Percentiles rank a stretch among this genome's conserved stretches.
Evolutionary conservation across 2,113 vertebrate genomes (phyloP).

Genomic region (Entomyzon cyanotis): DNA sequence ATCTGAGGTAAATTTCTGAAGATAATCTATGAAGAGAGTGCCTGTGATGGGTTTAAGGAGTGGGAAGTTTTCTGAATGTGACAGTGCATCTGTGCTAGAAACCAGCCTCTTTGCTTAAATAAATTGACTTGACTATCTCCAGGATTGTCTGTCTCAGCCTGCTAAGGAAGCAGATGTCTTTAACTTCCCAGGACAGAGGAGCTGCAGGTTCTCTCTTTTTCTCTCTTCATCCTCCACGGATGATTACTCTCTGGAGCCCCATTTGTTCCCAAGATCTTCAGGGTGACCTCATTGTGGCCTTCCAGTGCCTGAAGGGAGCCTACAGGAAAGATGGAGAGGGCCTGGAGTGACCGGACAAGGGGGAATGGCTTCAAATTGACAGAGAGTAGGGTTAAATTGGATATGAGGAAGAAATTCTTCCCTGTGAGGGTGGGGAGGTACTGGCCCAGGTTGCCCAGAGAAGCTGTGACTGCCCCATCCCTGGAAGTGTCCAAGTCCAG

Average conservation of each 20-base stretch:
- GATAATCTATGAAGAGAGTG: not conserved
- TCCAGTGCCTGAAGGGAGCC: not conserved
- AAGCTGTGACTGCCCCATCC: not conserved
- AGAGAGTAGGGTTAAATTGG: not conserved
- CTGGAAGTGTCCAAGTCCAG: not conserved
- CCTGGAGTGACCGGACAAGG: not conserved
- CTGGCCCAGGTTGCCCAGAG: not conserved
- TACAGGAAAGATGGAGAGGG: not conserved
- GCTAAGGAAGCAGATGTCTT: not conserved
- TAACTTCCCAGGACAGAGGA: not conserved
- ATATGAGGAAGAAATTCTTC: not conserved
- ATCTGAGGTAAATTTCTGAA: not conserved
- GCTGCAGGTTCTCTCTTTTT: not conserved
- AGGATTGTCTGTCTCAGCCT: not conserved
- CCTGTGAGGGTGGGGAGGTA: not conserved
- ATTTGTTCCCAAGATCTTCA: fast-evolving
- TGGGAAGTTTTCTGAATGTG: not conserved
- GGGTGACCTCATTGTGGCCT: not conserved
- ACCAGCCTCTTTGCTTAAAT: not conserved
- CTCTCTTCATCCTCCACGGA: not conserved
- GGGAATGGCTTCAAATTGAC: not conserved
- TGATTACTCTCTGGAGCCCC: not conserved
- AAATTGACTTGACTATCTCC: not conserved
- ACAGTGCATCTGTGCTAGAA: not conserved
- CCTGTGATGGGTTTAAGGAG: not conserved